These are phyloP conservation scores for Leptopterna dolabrata DNA, from an alignment of 2,888 invertebrate genomes.

Conservation along the genomic window DNA sequence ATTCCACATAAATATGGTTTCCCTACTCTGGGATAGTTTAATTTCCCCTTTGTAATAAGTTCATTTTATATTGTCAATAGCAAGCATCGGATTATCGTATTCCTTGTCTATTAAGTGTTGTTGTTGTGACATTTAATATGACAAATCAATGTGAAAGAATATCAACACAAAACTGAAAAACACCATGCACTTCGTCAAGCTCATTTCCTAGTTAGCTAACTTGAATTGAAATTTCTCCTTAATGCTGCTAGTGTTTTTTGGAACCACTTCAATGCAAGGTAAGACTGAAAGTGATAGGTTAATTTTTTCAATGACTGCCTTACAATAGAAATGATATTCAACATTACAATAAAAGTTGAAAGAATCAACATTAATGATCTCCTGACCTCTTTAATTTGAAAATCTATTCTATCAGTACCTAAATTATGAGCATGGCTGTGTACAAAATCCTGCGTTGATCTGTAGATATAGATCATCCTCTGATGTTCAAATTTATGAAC, in stretches of 20 bases:
- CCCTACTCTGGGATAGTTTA: too few species aligned
- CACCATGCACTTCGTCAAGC: conserved; percentile 31
- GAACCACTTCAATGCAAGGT: conserved; percentile 99
- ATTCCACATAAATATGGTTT: too few species aligned
- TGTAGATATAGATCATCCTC: conserved; percentile 15
- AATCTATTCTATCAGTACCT: background rate
- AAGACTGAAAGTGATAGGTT: conserved; percentile 70
- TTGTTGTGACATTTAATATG: background rate
- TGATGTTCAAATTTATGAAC: background rate
- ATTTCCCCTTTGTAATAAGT: too few species aligned
- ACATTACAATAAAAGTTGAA: conserved; percentile 1
- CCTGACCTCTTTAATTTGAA: background rate
- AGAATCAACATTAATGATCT: background rate
- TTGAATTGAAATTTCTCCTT: conserved; percentile 60
- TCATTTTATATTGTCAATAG: background rate
- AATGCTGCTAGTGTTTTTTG: conserved; percentile 85
- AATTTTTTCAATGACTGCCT: conserved; percentile 47
- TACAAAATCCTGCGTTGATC: conserved; percentile 17
- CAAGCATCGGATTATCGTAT: background rate
- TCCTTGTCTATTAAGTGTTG: background rate
- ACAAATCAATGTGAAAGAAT: conserved; percentile 8
- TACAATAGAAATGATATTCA: conserved; percentile 25
- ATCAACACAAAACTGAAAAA: conserved; percentile 10
- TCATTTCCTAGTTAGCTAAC: conserved; percentile 45
- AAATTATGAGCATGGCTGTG: conserved; percentile 32